Evolutionary conservation across 2,888 invertebrate species (phyloP).

Genomic region (Erebia aethiops): DNA sequence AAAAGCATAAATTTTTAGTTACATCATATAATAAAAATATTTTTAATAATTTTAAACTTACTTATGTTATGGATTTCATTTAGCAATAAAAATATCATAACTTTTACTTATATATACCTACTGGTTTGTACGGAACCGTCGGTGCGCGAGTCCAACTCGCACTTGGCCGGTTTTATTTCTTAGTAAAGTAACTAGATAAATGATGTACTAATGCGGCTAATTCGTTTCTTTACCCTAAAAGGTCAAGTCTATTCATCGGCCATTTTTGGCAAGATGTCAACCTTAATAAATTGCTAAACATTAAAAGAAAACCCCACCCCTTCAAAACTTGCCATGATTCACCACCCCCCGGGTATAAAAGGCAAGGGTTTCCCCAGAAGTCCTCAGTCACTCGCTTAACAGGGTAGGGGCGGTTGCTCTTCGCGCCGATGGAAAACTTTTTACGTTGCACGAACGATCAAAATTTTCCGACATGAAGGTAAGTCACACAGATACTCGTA

Average conservation of each 20-base stretch:
- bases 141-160: no score
- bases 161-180: no score
- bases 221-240: conserved; percentile 19
- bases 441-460: conserved; percentile 61
- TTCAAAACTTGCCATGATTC: conserved; percentile 42
- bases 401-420: conserved; percentile 44
- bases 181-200: no score
- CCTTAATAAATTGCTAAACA: conserved; percentile 21
- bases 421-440: conserved; percentile 61
- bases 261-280: conserved; percentile 28
- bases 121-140: no score
- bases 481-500: conserved; percentile 38
- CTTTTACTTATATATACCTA: no score
- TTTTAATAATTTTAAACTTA: no score
- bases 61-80: no score
- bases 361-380: conserved; percentile 56
- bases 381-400: conserved; percentile 47
- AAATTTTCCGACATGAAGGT: conserved; percentile 67
- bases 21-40: no score
- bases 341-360: conserved; percentile 61
- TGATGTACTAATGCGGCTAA: neutral
- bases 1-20: no score
- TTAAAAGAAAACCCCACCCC: conserved; percentile 36
- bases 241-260: conserved; percentile 9
- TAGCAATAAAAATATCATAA: no score